Percentiles rank a stretch among this genome's conserved stretches.
Conservation (phyloP, 2,113 vertebrate species). For the Amazona vittata region DNA sequence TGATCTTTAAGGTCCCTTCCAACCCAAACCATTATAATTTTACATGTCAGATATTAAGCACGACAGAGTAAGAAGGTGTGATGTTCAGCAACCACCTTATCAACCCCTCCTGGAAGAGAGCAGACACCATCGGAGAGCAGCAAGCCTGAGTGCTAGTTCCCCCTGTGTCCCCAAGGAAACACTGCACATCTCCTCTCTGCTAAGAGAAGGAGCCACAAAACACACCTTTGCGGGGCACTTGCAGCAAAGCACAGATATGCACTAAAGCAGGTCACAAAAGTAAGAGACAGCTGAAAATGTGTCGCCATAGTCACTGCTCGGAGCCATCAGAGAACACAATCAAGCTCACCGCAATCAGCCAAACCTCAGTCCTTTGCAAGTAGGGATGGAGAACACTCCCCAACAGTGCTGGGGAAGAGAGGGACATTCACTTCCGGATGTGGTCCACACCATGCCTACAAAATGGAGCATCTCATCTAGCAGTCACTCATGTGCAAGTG, state of each 20-base stretch:
- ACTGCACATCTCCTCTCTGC: rapidly evolving
- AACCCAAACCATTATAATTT: background rate
- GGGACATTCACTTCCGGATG: rapidly evolving
- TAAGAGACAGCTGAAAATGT: background rate
- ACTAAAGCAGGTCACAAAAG: background rate
- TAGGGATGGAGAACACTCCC: background rate
- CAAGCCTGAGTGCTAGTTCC: rapidly evolving
- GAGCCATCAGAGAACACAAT: background rate
- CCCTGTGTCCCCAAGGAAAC: background rate
- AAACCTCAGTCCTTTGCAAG: background rate
- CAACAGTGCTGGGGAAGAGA: background rate
- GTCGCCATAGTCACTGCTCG: background rate
- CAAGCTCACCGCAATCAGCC: background rate
- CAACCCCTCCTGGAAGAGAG: background rate
- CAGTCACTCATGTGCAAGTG: rapidly evolving
- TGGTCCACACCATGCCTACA: rapidly evolving
- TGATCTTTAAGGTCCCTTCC: background rate
- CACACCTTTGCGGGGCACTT: rapidly evolving
- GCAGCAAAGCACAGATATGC: background rate
- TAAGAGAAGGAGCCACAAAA: background rate
- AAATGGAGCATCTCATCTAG: background rate
- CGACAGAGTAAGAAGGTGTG: rapidly evolving
- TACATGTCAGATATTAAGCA: background rate
- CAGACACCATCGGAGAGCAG: background rate
- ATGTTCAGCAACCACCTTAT: background rate